Conservation (phyloP, 2,113 vertebrate species). For the Diadophis punctatus region DNA sequence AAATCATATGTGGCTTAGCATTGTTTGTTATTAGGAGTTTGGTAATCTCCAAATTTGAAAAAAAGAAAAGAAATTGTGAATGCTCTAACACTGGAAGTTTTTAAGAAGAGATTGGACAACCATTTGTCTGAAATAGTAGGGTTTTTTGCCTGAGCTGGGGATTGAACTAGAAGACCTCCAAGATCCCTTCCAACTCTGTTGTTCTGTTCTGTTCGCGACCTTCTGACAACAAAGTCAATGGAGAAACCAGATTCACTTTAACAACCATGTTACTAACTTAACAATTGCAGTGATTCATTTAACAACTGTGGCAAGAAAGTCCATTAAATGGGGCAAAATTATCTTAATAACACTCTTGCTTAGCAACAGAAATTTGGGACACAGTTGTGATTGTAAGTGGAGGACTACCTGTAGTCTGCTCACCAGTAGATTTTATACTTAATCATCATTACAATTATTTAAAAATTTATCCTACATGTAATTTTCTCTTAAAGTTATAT, state of each 20-base stretch:
- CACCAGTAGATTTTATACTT: not conserved
- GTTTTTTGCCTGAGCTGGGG: too few species aligned
- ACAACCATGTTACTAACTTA: not conserved
- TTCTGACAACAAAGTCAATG: not conserved
- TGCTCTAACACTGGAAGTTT: too few species aligned
- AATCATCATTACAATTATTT: not conserved
- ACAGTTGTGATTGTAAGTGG: not conserved
- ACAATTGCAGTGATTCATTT: not conserved
- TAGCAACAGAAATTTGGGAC: not conserved
- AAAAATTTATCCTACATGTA: not conserved
- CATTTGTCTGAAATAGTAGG: too few species aligned
- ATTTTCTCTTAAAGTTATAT: not conserved
- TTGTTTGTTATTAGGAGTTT: not conserved
- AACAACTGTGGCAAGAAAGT: not conserved
- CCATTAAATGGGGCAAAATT: not conserved
- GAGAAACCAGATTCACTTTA: not conserved
- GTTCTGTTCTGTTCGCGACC: not conserved
- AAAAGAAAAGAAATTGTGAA: not conserved
- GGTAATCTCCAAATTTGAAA: not conserved
- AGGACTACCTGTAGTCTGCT: not conserved
- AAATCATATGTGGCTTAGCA: not conserved
- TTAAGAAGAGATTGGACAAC: too few species aligned
- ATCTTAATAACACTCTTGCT: not conserved
- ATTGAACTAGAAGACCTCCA: too few species aligned
- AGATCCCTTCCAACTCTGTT: too few species aligned